phyloP scores from a whole-genome alignment of 1,140 invertebrate genomes.

The Bacillus rossius region DNA sequence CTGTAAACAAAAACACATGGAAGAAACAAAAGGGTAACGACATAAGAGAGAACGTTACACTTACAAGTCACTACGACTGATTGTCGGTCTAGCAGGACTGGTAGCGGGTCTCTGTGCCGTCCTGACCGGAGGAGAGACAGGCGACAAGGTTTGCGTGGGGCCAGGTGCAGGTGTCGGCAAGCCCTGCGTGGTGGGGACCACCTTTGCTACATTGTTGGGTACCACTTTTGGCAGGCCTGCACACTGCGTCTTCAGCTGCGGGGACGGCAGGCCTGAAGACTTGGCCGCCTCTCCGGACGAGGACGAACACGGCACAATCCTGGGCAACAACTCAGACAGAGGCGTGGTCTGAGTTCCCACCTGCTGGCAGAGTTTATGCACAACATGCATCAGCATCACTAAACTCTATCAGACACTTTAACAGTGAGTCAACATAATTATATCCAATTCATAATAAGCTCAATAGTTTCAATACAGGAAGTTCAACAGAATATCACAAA shows the following conservation, averaged over 20 bases:
- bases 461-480: no score
- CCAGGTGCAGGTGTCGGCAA: not conserved
- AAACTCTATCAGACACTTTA: no score
- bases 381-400: no score
- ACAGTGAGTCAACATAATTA: no score
- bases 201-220: not conserved
- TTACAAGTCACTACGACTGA: conserved; percentile 41
- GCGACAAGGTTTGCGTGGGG: not conserved
- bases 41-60: conserved; percentile 23
- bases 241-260: no score
- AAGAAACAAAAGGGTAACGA: no score
- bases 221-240: not conserved
- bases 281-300: not conserved
- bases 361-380: no score
- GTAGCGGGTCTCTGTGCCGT: conserved; percentile 27
- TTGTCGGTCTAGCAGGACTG: conserved; percentile 39
- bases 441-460: no score
- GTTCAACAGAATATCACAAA: no score
- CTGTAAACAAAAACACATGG: no score
- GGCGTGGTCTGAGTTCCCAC: no score
- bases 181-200: not conserved
- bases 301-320: not conserved
- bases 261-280: not conserved
- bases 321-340: not conserved
- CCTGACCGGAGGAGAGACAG: conserved; percentile 5